Percentiles rank a stretch among this genome's conserved stretches.
These are phyloP conservation scores for Onychostruthus taczanowskii DNA, from an alignment of 2,113 vertebrate genomes.

Conservation along the genomic window DNA sequence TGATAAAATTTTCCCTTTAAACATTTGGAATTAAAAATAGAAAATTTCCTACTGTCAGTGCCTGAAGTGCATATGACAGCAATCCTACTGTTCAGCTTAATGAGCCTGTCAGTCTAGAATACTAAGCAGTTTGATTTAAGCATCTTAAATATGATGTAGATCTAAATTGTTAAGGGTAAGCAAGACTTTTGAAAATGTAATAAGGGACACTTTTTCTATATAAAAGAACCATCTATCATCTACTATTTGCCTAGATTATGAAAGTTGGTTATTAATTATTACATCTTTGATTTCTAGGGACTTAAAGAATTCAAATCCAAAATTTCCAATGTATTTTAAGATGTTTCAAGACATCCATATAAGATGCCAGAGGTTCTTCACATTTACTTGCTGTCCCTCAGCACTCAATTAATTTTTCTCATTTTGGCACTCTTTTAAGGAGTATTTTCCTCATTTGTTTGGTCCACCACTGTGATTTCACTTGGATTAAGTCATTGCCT, in stretches of 20 bases:
- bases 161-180: conserved; percentile 11
- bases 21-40: conserved; percentile 38
- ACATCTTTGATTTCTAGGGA: background rate
- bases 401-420: background rate
- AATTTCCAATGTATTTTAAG: background rate
- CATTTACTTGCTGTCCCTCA: background rate
- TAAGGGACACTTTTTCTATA: background rate
- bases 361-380: background rate
- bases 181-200: conserved; percentile 19
- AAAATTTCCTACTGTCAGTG: background rate
- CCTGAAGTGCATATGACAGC: conserved; percentile 27
- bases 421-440: background rate
- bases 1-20: background rate
- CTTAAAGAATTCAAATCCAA: background rate
- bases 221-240: background rate
- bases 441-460: background rate
- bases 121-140: conserved; percentile 34
- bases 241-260: background rate
- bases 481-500: background rate
- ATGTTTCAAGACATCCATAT: background rate
- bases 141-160: background rate
- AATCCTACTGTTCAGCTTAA: conserved; percentile 35
- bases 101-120: conserved; percentile 1
- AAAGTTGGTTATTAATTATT: background rate
- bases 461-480: background rate